A percentile compares a stretch with the other conserved stretches of the same genome.
Conservation (phyloP, 1,140 invertebrate species). For the Lepidurus couesii region DNA sequence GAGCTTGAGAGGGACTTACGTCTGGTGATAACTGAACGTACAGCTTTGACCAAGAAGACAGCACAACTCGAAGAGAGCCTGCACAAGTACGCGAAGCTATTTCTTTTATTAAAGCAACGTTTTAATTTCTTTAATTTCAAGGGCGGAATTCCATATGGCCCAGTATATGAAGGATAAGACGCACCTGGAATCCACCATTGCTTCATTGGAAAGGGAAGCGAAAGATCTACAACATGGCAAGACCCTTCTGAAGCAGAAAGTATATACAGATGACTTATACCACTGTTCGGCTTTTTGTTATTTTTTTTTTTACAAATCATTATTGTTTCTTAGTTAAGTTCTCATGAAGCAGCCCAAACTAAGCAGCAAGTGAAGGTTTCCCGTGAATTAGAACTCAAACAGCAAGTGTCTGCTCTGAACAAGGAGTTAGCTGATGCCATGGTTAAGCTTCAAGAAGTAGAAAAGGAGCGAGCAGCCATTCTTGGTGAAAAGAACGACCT, state of each 20-base stretch:
- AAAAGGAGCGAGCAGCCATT: background rate
- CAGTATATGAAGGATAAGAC: background rate
- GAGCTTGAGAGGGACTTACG: conserved; percentile 28
- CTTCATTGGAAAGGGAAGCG: background rate
- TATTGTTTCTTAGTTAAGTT: conserved; percentile 8
- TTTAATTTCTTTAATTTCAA: background rate
- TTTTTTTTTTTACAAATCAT: background rate
- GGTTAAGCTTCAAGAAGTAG: background rate
- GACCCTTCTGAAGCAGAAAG: background rate
- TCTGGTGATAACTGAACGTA: conserved; percentile 15
- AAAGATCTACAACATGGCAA: background rate
- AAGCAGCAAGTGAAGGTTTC: background rate
- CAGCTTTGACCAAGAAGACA: background rate
- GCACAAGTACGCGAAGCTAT: background rate
- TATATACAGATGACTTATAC: background rate
- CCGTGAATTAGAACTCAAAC: background rate
- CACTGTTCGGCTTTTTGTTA: background rate
- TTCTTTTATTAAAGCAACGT: background rate
- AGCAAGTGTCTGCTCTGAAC: background rate
- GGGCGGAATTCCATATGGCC: background rate
- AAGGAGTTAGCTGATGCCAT: background rate
- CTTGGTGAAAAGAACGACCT: background rate
- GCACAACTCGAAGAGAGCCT: background rate
- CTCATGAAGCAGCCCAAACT: background rate
- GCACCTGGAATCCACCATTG: background rate